Conservation (phyloP, 2,888 invertebrate species). For the Suillia variegata region DNA sequence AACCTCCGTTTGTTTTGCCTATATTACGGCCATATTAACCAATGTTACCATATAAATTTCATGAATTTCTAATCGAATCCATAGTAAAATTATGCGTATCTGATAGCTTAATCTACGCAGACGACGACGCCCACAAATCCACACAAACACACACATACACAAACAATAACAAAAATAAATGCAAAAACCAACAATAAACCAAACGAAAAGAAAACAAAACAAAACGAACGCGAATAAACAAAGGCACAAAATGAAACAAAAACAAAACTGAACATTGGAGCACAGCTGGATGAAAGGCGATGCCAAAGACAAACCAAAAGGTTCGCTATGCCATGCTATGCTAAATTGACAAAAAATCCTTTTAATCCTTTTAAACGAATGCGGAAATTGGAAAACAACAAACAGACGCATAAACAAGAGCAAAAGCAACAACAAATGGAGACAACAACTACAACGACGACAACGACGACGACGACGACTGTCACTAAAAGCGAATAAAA, state of each 20-base stretch:
- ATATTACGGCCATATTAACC: too few relatives aligned
- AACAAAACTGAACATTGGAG: not conserved
- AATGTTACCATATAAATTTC: too few relatives aligned
- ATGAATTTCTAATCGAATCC: too few relatives aligned
- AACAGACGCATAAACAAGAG: slow-evolving; percentile 2
- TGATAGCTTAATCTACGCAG: not conserved
- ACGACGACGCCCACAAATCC: not conserved
- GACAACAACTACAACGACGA: not conserved
- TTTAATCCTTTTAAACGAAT: slow-evolving; percentile 51
- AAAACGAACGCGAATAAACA: not conserved
- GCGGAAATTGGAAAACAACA: slow-evolving; percentile 37
- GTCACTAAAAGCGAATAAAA: not conserved
- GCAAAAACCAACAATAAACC: not conserved
- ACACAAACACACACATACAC: too few relatives aligned
- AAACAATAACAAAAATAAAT: too few relatives aligned
- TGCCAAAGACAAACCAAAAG: not conserved
- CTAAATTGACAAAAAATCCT: slow-evolving; percentile 44
- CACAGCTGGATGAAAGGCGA: too few relatives aligned
- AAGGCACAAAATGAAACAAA: not conserved
- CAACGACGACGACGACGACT: not conserved
- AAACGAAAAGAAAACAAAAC: not conserved
- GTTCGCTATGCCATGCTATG: too few relatives aligned
- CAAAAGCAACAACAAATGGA: not conserved
- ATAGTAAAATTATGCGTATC: not conserved
- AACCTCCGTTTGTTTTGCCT: too few relatives aligned